Conservation (phyloP, 2,113 vertebrate species). For the zebrafish (Danio rerio) region DNA sequence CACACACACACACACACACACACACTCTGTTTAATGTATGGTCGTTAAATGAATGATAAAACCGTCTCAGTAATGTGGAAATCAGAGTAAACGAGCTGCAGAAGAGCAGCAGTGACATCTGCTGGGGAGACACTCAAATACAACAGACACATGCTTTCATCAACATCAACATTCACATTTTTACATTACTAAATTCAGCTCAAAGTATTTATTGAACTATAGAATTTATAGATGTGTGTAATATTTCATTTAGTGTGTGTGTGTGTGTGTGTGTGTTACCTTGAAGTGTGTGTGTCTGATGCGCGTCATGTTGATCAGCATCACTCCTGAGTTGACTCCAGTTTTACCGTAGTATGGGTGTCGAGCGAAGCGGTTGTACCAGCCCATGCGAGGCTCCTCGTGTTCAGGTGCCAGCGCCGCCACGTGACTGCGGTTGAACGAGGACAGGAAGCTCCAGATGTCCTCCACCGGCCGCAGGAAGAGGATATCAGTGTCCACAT, state of each 20-base stretch:
- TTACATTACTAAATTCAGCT: too few species aligned
- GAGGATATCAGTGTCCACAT: slow-evolving; percentile 94
- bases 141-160: not conserved
- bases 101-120: slow-evolving; percentile 70
- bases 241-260: too few species aligned
- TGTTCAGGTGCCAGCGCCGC: slow-evolving; percentile 96
- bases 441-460: slow-evolving; percentile 88
- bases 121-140: slow-evolving; percentile 54
- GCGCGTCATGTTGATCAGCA: slow-evolving; percentile 98
- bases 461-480: slow-evolving; percentile 93
- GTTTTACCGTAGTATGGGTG: slow-evolving; percentile 93
- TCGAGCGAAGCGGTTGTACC: slow-evolving; percentile 97
- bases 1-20: slow-evolving; percentile 20
- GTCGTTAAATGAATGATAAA: slow-evolving; percentile 23
- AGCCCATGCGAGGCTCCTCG: slow-evolving; percentile 93
- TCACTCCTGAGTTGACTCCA: slow-evolving; percentile 96
- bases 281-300: slow-evolving; percentile 90
- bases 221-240: too few species aligned
- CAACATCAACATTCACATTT: not conserved
- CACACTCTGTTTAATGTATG: not conserved
- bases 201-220: too few species aligned
- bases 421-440: slow-evolving; percentile 89
- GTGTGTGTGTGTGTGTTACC: slow-evolving; percentile 64
- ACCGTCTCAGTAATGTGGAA: slow-evolving; percentile 21
- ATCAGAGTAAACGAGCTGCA: not conserved